Evolutionary conservation across 2,888 invertebrate species (phyloP), one percentile per base, ranked within the genome.

Genomic region (Hydrotaea cyrtoneurina): DNA sequence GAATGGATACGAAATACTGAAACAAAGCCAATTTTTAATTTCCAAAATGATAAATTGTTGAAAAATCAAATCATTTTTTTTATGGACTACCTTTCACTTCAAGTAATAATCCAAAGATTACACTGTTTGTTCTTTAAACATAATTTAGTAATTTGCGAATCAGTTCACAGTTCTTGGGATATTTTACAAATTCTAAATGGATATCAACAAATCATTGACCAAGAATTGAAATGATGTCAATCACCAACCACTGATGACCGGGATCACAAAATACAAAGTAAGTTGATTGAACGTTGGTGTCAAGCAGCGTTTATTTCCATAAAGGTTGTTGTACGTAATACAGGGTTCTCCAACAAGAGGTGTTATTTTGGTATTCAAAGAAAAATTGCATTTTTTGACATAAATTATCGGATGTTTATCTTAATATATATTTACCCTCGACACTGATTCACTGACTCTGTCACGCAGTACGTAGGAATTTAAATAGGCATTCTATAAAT

Each of bases 311-410:
- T 31, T 31, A 7, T 57, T 46, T 69, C 31, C 72, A 66, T 59
- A 17, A 19, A 31, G 77, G 82, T 77, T 66, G 74, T 84, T 76
- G 81, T 78, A 76, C 72, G 69, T 80, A 74, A 50, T 86, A 76
- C 66, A 85, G 86, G 69, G 64, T n/a, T n/a, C n/a, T n/a, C n/a
- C n/a, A n/a, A n/a, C n/a, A n/a, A n/a, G n/a, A n/a, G n/a, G n/a
- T n/a, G n/a, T n/a, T 83, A 88, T 87, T 88, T 90, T 90, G 86
- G 26, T 88, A 87, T 21, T 57, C 43, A 74, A 80, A 39, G 79
- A 66, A 50, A 77, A 66, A 55, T 76, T 55, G 19, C 69, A 78
- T 82, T 71, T 26, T n/a, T n/a, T n/a, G n/a, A n/a, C n/a, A n/a
- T n/a, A n/a, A n/a, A n/a, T n/a, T n/a, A n/a, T n/a, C n/a, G n/a